These are phyloP conservation scores for Melanchra persicariae DNA, from an alignment of 2,888 invertebrate genomes.

Conservation along the genomic window DNA sequence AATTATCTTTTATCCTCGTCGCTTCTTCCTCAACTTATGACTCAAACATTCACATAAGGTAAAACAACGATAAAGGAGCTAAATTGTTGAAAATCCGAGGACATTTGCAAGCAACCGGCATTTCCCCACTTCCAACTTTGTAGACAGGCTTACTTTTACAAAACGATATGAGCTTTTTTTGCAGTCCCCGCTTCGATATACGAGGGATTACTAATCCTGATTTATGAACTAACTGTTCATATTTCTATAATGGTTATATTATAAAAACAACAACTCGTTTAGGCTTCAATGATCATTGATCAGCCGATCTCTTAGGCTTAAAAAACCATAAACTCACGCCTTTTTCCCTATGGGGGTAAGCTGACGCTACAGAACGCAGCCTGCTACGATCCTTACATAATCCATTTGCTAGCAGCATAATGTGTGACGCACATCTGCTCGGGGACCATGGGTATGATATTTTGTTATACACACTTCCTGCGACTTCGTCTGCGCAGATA, in stretches of 20 bases:
- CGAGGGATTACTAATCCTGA: background rate
- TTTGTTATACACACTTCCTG: background rate
- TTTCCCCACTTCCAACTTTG: background rate
- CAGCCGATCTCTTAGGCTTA: too few relatives aligned
- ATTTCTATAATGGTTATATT: too few relatives aligned
- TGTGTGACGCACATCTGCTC: background rate
- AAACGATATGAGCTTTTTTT: background rate
- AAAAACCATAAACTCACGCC: too few relatives aligned
- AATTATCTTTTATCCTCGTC: background rate
- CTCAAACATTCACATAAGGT: slow-evolving; percentile 9
- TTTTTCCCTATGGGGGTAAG: too few relatives aligned
- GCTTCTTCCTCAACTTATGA: background rate
- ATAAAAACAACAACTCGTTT: too few relatives aligned
- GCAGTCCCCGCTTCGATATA: background rate
- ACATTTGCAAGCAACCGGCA: background rate
- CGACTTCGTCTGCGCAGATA: too few relatives aligned
- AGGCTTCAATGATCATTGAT: too few relatives aligned
- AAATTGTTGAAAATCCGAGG: slow-evolving; percentile 4
- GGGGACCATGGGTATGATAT: background rate
- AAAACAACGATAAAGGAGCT: background rate
- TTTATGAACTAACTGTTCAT: background rate
- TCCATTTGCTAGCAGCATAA: too few relatives aligned
- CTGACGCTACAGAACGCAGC: too few relatives aligned
- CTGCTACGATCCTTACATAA: too few relatives aligned
- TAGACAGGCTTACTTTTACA: background rate